A percentile compares a stretch with the other conserved stretches of the same genome.
Evolutionary conservation across 2,888 invertebrate species (phyloP).

Genomic region (Itoplectis maculator): DNA sequence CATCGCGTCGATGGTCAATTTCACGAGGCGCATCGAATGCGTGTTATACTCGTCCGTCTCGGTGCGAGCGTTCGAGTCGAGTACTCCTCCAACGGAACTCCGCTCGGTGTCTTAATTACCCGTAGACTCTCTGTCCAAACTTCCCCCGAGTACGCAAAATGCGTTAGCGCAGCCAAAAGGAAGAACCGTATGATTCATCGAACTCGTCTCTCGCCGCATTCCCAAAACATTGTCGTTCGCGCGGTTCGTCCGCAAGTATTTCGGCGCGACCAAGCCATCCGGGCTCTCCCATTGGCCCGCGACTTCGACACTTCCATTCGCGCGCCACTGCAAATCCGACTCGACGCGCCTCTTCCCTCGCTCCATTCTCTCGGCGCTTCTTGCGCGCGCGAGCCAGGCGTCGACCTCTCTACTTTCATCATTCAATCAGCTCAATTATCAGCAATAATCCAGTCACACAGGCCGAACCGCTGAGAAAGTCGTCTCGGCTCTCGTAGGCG

Average conservation of each 20-base stretch:
- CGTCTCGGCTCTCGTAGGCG: neutral
- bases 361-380: constrained; percentile 3
- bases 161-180: no score
- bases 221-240: no score
- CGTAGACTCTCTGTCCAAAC: no score
- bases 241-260: neutral
- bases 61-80: no score
- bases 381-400: constrained; percentile 8
- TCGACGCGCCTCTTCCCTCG: constrained; percentile 15
- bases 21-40: no score
- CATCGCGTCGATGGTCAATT: no score
- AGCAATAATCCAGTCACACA: constrained; percentile 18
- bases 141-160: no score
- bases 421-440: constrained; percentile 40
- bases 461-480: neutral
- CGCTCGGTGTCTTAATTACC: no score
- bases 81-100: no score
- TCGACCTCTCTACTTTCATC: constrained; percentile 31
- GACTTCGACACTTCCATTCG: constrained; percentile 29
- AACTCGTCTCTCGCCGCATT: no score
- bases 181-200: no score
- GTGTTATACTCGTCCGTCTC: no score
- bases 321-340: neutral
- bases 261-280: neutral
- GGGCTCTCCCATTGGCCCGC: constrained; percentile 10